These are phyloP conservation scores for Palythoa heliodiscus DNA, from an alignment of 92 coral and sea anemone genomes.

Conservation along the genomic window DNA sequence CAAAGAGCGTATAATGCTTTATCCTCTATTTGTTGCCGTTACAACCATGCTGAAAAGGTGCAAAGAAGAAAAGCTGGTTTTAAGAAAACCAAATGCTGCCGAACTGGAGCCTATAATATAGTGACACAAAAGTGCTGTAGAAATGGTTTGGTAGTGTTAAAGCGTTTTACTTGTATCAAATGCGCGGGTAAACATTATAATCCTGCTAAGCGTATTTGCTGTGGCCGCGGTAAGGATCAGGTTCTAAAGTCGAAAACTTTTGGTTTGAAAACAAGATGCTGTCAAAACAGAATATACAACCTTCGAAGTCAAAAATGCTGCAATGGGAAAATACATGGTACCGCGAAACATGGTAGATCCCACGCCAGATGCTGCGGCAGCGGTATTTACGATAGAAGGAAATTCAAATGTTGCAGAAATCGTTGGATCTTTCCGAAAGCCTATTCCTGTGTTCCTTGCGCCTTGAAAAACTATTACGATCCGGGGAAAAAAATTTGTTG, in stretches of 20 bases:
- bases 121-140: not conserved
- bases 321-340: not conserved
- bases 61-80: not conserved
- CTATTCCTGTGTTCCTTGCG: slow-evolving; percentile 24
- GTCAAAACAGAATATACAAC: not conserved
- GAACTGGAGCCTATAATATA: not conserved
- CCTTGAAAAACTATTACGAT: slow-evolving; percentile 5
- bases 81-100: not conserved
- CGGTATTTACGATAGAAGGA: not conserved
- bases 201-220: not conserved
- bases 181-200: slow-evolving; percentile 18
- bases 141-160: not conserved
- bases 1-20: not conserved
- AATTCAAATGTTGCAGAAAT: not conserved
- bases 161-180: not conserved
- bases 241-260: not conserved
- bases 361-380: too few relatives aligned
- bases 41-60: not conserved
- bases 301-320: not conserved
- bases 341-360: too few relatives aligned
- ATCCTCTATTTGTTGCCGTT: not conserved
- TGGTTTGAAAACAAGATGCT: slow-evolving; percentile 14
- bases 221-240: not conserved
- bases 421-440: not conserved
- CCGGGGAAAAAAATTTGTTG: slow-evolving; percentile 9